Evolutionary conservation across 2,888 invertebrate genomes (phyloP).

Genomic region (Cheilosia pagana): DNA sequence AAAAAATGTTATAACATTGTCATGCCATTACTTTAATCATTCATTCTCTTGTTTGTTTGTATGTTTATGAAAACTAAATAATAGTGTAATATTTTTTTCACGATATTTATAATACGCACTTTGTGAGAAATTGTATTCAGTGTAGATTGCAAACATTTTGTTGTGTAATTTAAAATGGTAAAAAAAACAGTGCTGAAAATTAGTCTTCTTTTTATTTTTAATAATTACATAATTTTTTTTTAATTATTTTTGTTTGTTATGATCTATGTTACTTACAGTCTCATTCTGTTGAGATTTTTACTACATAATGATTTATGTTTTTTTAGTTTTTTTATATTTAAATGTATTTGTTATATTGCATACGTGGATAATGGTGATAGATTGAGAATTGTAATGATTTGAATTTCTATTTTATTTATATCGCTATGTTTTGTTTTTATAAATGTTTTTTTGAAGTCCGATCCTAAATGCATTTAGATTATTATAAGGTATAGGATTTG

Average conservation of each 20-base stretch:
- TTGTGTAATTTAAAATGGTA: neutral
- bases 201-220: neutral
- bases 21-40: neutral
- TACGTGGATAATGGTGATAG: slow-evolving; percentile 40
- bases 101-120: slow-evolving; percentile 12
- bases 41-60: neutral
- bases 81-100: slow-evolving; percentile 38
- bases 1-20: slow-evolving; percentile 9
- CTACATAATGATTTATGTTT: slow-evolving; percentile 11
- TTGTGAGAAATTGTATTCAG: neutral
- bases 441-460: slow-evolving; percentile 2
- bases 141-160: neutral
- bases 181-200: slow-evolving; percentile 18
- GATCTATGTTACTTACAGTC: neutral
- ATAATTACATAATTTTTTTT: slow-evolving; percentile 7
- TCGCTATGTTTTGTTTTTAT: slow-evolving; percentile 11
- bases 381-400: slow-evolving; percentile 29
- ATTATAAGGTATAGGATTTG: neutral
- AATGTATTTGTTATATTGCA: slow-evolving; percentile 34
- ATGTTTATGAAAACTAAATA: slow-evolving; percentile 47
- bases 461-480: slow-evolving; percentile 4
- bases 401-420: slow-evolving; percentile 10
- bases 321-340: slow-evolving; percentile 2
- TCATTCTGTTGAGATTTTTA: slow-evolving; percentile 25
- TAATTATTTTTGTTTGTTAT: neutral